Percentiles rank a stretch among this genome's conserved stretches.
Conservation (phyloP, 2,888 invertebrate species). For the Thereva unica region DNA sequence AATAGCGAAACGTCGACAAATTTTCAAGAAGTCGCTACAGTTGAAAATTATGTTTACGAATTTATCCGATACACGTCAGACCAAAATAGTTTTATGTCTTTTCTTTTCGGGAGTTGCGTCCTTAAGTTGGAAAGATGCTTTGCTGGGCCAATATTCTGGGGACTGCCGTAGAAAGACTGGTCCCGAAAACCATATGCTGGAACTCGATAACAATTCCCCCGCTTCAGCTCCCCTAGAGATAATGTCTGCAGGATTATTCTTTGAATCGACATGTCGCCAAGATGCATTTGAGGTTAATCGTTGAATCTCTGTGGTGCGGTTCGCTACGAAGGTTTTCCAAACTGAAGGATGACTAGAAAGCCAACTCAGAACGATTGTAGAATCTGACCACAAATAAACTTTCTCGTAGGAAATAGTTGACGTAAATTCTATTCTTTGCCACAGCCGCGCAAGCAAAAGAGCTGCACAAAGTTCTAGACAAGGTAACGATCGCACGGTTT, state of each 20-base stretch:
- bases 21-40: background rate
- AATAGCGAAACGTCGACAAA: background rate
- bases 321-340: conserved; percentile 35
- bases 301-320: conserved; percentile 40
- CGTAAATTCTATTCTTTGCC: background rate
- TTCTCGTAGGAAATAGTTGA: background rate
- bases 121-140: background rate
- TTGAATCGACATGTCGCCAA: conserved; percentile 41
- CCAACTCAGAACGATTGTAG: background rate
- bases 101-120: conserved; percentile 1
- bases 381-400: background rate
- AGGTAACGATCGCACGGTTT: conserved; percentile 43
- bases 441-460: background rate
- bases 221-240: conserved; percentile 41
- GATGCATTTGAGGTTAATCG: conserved; percentile 13
- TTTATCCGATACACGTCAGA: background rate
- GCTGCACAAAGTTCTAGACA: conserved; percentile 48
- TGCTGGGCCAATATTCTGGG: background rate
- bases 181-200: conserved; percentile 8
- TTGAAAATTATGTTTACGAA: background rate
- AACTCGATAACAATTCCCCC: conserved; percentile 29
- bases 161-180: background rate
- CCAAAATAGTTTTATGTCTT: background rate
- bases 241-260: conserved; percentile 42
- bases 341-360: conserved; percentile 1